Evolutionary conservation across 2,113 vertebrate genomes (phyloP).

Genomic region (Labeo catla): DNA sequence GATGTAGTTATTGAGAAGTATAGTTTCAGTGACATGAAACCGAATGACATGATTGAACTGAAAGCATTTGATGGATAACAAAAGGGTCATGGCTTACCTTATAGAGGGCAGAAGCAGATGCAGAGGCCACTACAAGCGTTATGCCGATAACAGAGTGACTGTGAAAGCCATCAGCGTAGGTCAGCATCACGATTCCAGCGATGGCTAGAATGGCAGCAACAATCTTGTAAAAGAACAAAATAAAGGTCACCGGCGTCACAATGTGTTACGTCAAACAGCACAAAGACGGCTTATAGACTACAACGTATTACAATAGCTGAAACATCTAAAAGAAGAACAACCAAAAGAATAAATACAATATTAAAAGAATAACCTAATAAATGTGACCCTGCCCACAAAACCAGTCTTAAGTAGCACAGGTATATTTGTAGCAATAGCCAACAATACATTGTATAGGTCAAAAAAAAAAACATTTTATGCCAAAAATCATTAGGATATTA

Average conservation of each 20-base stretch:
- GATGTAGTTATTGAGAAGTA: not conserved
- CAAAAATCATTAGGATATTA: too few species aligned
- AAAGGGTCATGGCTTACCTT: conserved; percentile 79
- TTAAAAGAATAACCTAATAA: too few species aligned
- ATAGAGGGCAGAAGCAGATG: conserved; percentile 94
- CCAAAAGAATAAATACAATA: too few species aligned
- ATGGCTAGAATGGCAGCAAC: conserved; percentile 97
- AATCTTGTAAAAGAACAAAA: conserved; percentile 77
- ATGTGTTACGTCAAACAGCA: conserved; percentile 2
- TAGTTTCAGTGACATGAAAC: not conserved
- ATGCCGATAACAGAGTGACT: conserved; percentile 96
- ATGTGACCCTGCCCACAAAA: too few species aligned
- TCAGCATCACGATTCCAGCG: conserved; percentile 98
- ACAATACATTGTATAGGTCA: too few species aligned
- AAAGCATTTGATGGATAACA: not conserved
- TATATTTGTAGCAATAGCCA: too few species aligned
- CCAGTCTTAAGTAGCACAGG: too few species aligned
- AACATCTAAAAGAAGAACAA: too few species aligned
- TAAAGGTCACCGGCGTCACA: conserved; percentile 28
- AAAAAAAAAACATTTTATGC: too few species aligned
- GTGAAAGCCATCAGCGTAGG: conserved; percentile 95
- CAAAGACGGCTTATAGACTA: not conserved
- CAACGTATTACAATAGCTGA: not conserved
- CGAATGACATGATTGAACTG: not conserved
- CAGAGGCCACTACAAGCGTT: conserved; percentile 92